phyloP scores from a whole-genome alignment of 2,888 invertebrate genomes.

The Pyrochroa serraticornis region DNA sequence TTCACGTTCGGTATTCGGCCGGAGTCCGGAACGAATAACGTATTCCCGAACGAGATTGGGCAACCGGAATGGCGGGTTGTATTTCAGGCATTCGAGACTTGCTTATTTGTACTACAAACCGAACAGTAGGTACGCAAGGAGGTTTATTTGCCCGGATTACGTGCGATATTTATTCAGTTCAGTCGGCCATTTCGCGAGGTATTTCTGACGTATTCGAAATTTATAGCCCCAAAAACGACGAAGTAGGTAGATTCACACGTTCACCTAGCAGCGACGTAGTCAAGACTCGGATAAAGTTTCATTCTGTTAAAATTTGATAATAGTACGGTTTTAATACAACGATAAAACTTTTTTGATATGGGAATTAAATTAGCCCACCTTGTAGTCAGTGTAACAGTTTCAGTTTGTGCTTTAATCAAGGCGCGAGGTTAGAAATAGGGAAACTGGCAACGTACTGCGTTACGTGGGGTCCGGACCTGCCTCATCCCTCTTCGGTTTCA shows the following conservation, averaged over 20 bases:
- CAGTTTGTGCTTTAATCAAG: no score
- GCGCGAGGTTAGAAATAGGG: no score
- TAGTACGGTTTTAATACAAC: no score
- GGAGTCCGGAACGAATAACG: constrained; percentile 33
- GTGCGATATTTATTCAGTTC: constrained; percentile 19
- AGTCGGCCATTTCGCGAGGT: not conserved
- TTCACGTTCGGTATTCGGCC: constrained; percentile 37
- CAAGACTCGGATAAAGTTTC: no score
- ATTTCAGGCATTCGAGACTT: constrained; percentile 15
- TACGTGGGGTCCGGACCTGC: not conserved
- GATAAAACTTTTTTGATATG: no score
- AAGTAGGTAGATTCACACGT: not conserved
- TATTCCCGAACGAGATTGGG: constrained; percentile 33
- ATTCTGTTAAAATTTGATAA: no score
- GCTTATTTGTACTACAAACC: constrained; percentile 13
- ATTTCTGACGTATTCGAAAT: not conserved
- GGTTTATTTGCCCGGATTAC: constrained; percentile 15
- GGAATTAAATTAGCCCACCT: no score
- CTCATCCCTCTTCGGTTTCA: no score
- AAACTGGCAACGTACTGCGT: no score
- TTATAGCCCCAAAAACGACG: not conserved
- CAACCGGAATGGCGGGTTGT: constrained; percentile 23
- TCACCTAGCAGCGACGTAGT: no score
- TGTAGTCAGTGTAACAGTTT: no score
- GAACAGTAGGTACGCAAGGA: not conserved